A percentile compares a stretch with the other conserved stretches of the same genome.
phyloP scores from a whole-genome alignment of 92 coral and sea anemone species.

The Anthopleura xanthogrammica region DNA sequence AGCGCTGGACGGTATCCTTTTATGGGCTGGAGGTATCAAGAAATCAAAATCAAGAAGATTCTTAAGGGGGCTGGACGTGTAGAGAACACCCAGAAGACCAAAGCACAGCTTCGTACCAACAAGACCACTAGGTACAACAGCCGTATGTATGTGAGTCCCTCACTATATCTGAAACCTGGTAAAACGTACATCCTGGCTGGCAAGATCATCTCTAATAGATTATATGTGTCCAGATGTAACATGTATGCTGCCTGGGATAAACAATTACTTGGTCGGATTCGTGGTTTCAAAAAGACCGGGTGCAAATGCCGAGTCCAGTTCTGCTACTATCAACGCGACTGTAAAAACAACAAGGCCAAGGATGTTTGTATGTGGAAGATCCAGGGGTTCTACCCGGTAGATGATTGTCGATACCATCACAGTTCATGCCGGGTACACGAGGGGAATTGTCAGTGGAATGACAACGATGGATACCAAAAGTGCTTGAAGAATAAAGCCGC shows the following conservation, averaged over 20 bases:
- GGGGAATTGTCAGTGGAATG: slow-evolving; percentile 35
- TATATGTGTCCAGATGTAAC: slow-evolving; percentile 51
- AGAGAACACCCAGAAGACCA: slow-evolving; percentile 2
- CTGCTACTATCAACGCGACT: slow-evolving; percentile 41
- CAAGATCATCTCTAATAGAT: slow-evolving; percentile 50
- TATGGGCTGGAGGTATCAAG: slow-evolving; percentile 15
- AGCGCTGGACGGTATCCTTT: not conserved
- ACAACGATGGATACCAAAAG: not conserved
- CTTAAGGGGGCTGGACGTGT: slow-evolving; percentile 21
- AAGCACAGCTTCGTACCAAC: not conserved
- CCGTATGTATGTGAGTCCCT: slow-evolving; percentile 31
- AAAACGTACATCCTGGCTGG: slow-evolving; percentile 73
- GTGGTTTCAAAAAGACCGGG: slow-evolving; percentile 53
- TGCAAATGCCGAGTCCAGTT: slow-evolving; percentile 57
- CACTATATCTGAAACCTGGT: slow-evolving; percentile 40
- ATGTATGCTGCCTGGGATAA: slow-evolving; percentile 59
- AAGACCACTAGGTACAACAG: slow-evolving; percentile 12
- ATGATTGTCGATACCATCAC: slow-evolving; percentile 19
- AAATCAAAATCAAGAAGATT: slow-evolving; percentile 30
- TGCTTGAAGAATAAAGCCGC: slow-evolving; percentile 12
- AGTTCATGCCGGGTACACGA: slow-evolving; percentile 29
- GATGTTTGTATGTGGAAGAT: slow-evolving; percentile 34
- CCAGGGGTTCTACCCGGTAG: slow-evolving; percentile 4
- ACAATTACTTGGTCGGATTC: slow-evolving; percentile 43
- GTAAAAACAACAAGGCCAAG: slow-evolving; percentile 5